Conservation (phyloP, 2,888 invertebrate species). For the Cerceris ruficornis region DNA sequence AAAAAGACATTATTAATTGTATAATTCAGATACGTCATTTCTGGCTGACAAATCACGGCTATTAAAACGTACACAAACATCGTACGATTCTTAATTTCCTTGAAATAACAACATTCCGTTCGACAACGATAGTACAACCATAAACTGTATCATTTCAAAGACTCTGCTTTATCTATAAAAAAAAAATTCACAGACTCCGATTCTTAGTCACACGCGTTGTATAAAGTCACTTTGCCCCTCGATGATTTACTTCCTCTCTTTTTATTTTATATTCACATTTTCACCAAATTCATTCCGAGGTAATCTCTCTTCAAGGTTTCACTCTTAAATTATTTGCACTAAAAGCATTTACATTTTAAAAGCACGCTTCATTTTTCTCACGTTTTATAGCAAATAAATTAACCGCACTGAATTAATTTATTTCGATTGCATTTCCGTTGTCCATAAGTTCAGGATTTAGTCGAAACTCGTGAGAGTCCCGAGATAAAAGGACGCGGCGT, state of each 20-base stretch:
- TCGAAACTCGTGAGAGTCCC: background rate
- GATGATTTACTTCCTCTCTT: background rate
- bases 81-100: too few relatives aligned
- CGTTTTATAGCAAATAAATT: too few relatives aligned
- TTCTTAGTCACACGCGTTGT: background rate
- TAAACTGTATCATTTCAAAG: background rate
- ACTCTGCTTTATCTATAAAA: background rate
- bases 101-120: too few relatives aligned
- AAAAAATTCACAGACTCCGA: constrained; percentile 2
- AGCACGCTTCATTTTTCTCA: background rate
- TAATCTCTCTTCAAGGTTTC: background rate
- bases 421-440: background rate
- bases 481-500: background rate
- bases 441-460: background rate
- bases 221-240: background rate
- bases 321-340: background rate
- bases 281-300: background rate
- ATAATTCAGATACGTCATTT: too few relatives aligned
- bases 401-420: background rate
- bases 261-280: background rate
- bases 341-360: background rate
- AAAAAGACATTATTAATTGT: too few relatives aligned
- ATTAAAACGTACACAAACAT: too few relatives aligned
- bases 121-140: background rate
- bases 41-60: too few relatives aligned